phyloP scores from a whole-genome alignment of 2,113 vertebrate genomes.

The Crotalus viridis region DNA sequence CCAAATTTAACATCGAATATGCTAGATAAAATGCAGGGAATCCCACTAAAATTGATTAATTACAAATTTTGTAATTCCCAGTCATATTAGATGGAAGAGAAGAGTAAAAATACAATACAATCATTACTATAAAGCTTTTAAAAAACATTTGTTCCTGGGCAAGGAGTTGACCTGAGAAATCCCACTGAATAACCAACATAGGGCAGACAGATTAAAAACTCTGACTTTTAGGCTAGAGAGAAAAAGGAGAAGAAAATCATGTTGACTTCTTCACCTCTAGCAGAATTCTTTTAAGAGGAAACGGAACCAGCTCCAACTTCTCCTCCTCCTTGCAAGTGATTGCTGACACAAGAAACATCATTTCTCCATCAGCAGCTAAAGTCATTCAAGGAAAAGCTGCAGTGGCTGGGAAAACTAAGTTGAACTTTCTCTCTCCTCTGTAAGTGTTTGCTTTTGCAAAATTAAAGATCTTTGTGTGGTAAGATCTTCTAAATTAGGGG shows the following conservation, averaged over 20 bases:
- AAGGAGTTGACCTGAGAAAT: background rate
- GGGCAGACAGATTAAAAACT: background rate
- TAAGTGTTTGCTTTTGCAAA: background rate
- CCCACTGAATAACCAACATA: background rate
- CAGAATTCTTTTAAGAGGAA: background rate
- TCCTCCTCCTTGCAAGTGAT: background rate
- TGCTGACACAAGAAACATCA: background rate
- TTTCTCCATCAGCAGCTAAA: background rate
- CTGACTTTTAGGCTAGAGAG: background rate
- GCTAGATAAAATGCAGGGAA: background rate
- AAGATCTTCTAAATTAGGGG: background rate
- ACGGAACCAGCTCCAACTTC: background rate
- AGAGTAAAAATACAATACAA: background rate
- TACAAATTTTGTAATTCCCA: background rate
- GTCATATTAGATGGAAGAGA: background rate
- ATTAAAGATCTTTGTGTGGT: background rate
- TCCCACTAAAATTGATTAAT: background rate
- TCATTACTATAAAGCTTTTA: background rate
- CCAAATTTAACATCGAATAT: background rate
- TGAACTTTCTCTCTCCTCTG: background rate
- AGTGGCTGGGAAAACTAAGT: background rate
- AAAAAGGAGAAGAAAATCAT: background rate
- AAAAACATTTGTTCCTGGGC: background rate
- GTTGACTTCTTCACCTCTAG: background rate
- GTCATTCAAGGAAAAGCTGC: background rate